Evolutionary conservation across 92 coral and sea anemone genomes (phyloP).

Genomic region (Nematostella vectensis): DNA sequence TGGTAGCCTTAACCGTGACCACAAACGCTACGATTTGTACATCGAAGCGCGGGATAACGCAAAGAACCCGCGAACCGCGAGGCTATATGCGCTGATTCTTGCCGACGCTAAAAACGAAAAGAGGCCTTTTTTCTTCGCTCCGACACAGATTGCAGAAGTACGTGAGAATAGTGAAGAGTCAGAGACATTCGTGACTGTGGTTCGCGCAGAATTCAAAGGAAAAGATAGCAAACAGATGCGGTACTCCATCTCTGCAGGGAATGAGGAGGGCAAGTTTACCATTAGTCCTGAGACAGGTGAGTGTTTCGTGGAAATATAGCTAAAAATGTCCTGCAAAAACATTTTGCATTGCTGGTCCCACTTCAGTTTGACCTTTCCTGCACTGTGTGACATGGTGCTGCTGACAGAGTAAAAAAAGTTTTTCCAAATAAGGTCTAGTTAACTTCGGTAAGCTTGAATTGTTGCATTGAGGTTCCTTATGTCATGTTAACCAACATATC

Average conservation of each 20-base stretch:
- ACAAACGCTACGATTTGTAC: conserved; percentile 52
- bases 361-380: too few relatives aligned
- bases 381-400: too few relatives aligned
- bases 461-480: too few relatives aligned
- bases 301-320: conserved; percentile 11
- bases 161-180: conserved; percentile 63
- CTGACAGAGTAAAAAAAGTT: too few relatives aligned
- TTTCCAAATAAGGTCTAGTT: too few relatives aligned
- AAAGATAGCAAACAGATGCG: conserved; percentile 12
- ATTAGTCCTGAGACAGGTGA: conserved; percentile 76
- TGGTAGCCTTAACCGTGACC: conserved; percentile 43
- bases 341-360: too few relatives aligned
- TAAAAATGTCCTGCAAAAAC: too few relatives aligned
- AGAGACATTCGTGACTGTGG: conserved; percentile 68
- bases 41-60: conserved; percentile 75
- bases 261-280: conserved; percentile 41
- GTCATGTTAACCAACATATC: too few relatives aligned
- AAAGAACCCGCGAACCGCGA: conserved; percentile 51
- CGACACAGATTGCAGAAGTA: conserved; percentile 32
- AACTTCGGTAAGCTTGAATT: too few relatives aligned
- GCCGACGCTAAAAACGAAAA: conserved; percentile 34
- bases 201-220: conserved; percentile 40
- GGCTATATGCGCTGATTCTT: conserved; percentile 40
- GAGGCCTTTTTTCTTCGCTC: conserved; percentile 51
- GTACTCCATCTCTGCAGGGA: conserved; percentile 56